Conservation (phyloP, 2,888 invertebrate genomes). For the Ormyrus pomaceus region DNA sequence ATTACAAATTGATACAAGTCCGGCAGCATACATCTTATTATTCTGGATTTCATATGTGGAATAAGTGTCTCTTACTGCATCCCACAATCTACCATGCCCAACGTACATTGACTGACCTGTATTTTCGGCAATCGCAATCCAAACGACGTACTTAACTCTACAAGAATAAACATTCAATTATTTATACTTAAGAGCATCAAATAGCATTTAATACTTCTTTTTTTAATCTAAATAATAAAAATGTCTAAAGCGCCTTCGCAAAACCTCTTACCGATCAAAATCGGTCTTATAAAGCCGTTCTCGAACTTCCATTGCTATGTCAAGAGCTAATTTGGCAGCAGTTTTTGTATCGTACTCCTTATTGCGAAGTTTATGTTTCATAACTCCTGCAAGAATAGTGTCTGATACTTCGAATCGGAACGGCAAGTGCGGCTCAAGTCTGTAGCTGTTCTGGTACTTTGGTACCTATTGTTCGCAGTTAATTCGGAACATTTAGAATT, state of each 20-base stretch:
- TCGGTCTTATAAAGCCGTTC: slow-evolving; percentile 62
- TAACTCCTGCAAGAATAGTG: slow-evolving; percentile 62
- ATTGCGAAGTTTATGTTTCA: slow-evolving; percentile 59
- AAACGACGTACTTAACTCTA: slow-evolving; percentile 66
- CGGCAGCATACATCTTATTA: slow-evolving; percentile 61
- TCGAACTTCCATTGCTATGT: slow-evolving; percentile 62
- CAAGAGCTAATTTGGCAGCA: slow-evolving; percentile 60
- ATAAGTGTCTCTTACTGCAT: slow-evolving; percentile 63
- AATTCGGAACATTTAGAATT: too few species aligned
- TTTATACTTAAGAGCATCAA: background rate
- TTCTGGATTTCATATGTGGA: slow-evolving; percentile 62
- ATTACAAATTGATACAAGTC: slow-evolving; percentile 63
- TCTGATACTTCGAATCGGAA: slow-evolving; percentile 61
- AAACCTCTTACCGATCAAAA: slow-evolving; percentile 63
- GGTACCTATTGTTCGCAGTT: slow-evolving; percentile 60
- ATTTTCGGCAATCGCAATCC: slow-evolving; percentile 66
- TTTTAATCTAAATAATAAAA: background rate
- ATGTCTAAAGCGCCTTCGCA: background rate
- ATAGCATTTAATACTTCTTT: slow-evolving; percentile 5
- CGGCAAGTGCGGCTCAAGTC: slow-evolving; percentile 60
- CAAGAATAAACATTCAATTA: background rate
- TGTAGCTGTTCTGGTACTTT: slow-evolving; percentile 68
- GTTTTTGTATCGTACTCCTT: slow-evolving; percentile 60
- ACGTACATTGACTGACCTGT: slow-evolving; percentile 59
- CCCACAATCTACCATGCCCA: slow-evolving; percentile 63